phyloP scores from a whole-genome alignment of 2,797 vertebrate genomes.

The Sebastes cheni region DNA sequence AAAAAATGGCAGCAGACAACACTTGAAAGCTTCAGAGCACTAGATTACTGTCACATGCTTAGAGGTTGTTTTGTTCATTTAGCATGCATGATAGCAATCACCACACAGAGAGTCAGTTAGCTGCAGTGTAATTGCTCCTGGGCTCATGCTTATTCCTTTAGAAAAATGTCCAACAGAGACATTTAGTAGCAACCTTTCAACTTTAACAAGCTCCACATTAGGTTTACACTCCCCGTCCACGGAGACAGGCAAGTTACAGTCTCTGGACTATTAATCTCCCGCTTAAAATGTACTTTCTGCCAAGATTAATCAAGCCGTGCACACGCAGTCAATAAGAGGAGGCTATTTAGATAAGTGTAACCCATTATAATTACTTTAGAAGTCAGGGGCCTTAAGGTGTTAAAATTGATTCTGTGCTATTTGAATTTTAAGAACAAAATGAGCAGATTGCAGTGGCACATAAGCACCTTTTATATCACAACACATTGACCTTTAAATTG shows the following conservation, averaged over 20 bases:
- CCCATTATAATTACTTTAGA: slow-evolving; percentile 69
- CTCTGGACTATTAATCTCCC: slow-evolving; percentile 60
- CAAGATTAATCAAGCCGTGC: slow-evolving; percentile 60
- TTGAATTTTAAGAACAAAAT: slow-evolving; percentile 14
- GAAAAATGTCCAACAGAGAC: slow-evolving; percentile 56
- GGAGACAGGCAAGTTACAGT: slow-evolving; percentile 42
- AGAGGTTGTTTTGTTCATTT: slow-evolving; percentile 49
- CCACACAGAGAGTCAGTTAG: slow-evolving; percentile 35
- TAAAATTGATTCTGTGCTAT: slow-evolving; percentile 41
- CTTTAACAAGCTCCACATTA: slow-evolving; percentile 71
- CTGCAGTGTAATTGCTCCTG: slow-evolving; percentile 54
- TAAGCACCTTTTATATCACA: background rate
- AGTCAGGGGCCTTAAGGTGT: slow-evolving; percentile 47
- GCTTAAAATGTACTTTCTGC: slow-evolving; percentile 59
- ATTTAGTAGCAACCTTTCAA: slow-evolving; percentile 68
- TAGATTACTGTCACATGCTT: slow-evolving; percentile 16
- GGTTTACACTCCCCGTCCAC: slow-evolving; percentile 40
- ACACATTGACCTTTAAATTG: background rate
- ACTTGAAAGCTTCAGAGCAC: slow-evolving; percentile 3
- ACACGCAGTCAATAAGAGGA: slow-evolving; percentile 63
- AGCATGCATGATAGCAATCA: slow-evolving; percentile 51
- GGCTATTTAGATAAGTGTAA: slow-evolving; percentile 72
- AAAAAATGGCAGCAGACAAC: background rate
- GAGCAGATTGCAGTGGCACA: background rate
- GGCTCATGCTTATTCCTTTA: slow-evolving; percentile 50